A percentile compares a stretch with the other conserved stretches of the same genome.
Conservation (phyloP, 1,140 invertebrate genomes). For the Cyclina sinensis region DNA sequence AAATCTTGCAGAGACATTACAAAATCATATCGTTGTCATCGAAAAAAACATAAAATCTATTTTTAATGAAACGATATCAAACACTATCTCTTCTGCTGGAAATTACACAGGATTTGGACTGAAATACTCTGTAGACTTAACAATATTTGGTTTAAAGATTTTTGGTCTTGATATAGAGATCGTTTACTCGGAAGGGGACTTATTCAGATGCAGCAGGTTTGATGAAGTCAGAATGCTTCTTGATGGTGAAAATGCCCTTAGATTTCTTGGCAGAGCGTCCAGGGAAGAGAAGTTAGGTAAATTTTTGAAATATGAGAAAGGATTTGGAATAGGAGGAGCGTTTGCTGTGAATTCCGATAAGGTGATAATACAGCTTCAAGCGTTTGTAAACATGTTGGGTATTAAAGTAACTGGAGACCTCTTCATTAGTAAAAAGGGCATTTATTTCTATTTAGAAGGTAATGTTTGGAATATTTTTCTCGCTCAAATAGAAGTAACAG, state of each 20-base stretch:
- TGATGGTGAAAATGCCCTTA: conserved; percentile 40
- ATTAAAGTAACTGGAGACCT: conserved; percentile 12
- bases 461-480: conserved; percentile 57
- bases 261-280: neutral
- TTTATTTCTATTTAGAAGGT: conserved; percentile 53
- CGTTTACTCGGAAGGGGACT: conserved; percentile 19
- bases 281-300: neutral
- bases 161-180: conserved; percentile 29
- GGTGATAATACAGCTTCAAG: conserved; percentile 28
- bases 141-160: conserved; percentile 16
- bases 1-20: neutral
- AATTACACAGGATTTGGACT: conserved; percentile 51
- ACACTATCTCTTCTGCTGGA: neutral
- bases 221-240: conserved; percentile 22
- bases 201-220: conserved; percentile 48
- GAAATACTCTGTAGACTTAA: conserved; percentile 7
- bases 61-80: neutral
- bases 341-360: neutral
- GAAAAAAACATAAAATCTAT: conserved; percentile 6
- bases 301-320: conserved; percentile 33
- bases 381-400: conserved; percentile 20
- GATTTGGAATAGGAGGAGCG: conserved; percentile 29
- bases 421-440: conserved; percentile 25
- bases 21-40: neutral
- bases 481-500: conserved; percentile 32